These are phyloP conservation scores for Myodes glareolus DNA, from an alignment of 2,113 vertebrate genomes.

Conservation along the genomic window DNA sequence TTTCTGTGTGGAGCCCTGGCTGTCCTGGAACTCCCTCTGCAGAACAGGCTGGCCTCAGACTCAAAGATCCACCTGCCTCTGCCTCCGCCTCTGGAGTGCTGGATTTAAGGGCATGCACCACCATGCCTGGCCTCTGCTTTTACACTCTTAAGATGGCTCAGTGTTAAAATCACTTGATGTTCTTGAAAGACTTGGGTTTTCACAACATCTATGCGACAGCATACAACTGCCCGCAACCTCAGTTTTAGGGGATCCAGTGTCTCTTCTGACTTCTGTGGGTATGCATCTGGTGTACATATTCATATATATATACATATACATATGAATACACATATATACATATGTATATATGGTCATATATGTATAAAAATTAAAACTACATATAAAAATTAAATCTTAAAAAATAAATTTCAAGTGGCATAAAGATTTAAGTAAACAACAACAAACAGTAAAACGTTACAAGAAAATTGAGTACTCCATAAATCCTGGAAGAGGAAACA, in stretches of 20 bases:
- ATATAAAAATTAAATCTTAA: not conserved
- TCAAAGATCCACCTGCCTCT: not conserved
- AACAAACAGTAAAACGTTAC: not conserved
- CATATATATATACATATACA: not conserved
- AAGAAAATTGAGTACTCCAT: not conserved
- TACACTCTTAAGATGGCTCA: not conserved
- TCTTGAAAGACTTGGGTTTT: not conserved
- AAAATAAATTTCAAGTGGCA: not conserved
- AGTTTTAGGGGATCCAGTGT: not conserved
- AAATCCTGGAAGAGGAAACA: not conserved
- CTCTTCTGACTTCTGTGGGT: not conserved
- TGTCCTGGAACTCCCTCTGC: no score
- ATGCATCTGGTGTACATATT: no score
- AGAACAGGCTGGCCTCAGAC: no score
- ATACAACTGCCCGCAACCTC: not conserved
- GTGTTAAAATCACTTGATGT: not conserved
- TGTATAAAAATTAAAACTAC: not conserved
- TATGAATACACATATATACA: fast-evolving
- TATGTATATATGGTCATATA: not conserved
- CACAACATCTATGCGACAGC: not conserved
- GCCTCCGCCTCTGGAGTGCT: not conserved
- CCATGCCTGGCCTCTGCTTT: not conserved
- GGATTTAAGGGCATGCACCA: not conserved
- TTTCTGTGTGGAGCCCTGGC: no score
- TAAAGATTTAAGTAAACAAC: not conserved